Evolutionary conservation across 1,140 invertebrate species (phyloP), one percentile per base, ranked within the genome.

Genomic region (Dendroctonus ponderosae): DNA sequence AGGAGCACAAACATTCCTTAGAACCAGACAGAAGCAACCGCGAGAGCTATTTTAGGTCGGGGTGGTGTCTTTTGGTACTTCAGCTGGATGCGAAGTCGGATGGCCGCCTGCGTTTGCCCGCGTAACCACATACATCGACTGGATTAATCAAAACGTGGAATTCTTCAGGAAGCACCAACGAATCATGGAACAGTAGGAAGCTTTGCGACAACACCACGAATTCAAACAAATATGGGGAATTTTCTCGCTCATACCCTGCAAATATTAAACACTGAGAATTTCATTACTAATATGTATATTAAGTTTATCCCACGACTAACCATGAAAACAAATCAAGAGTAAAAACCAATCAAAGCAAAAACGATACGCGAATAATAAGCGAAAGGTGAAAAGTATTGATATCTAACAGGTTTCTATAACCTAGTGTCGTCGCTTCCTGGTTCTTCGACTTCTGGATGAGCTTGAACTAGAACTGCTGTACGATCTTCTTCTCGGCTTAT

Each of bases 101-200:
- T 63, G 62, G 39, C 78, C 79, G 15, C 75, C 75, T 12, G 79
- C 72, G 0, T 79, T 72, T 68, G 75, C 74, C 2, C 67, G 77
- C 15, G 68, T 78, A 2, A 74, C 77, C 7, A 54, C 72, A 6
- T 78, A 72, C 69, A 56, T 74, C 1, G 57, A 72, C 3, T 79
- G 77, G 79, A 78, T 79, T 38, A 70, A 6, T 52, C 8, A 41
- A 62, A 62, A 11, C 2, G 15, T 7, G 12, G n/a, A 26, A 26
- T 26, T 26, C 26, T 26, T 26, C 26, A 26, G 1, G 26, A 26
- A 26, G 3, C 26, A 26, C 26, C 26, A 26, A 26, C 26, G 26
- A 26, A 26, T 26, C n/a, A 46, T 46, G 43, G n/a, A 8, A 46
- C 8, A 46, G 43, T 46, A 46, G n/a, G 1, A 46, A 46, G 43